Evolutionary conservation across 2,113 vertebrate species (phyloP).

Genomic region (Coreoperca whiteheadi): DNA sequence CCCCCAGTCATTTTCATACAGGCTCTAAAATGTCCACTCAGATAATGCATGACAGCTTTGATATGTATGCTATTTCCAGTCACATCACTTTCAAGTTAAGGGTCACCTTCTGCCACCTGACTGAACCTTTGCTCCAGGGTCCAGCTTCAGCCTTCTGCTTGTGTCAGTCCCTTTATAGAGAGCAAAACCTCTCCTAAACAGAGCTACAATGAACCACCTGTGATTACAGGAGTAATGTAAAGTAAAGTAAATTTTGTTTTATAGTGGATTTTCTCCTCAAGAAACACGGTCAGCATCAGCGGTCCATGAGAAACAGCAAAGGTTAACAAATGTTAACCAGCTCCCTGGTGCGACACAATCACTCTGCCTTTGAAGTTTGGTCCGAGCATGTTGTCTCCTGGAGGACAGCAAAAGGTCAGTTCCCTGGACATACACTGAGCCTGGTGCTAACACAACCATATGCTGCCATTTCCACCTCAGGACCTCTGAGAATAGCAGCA

Average conservation of each 20-base stretch:
- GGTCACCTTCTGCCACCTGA: slow-evolving; percentile 42
- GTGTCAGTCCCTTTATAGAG: not conserved
- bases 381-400: slow-evolving; percentile 32
- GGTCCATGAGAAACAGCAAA: not conserved
- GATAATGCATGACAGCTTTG: not conserved
- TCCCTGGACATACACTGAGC: slow-evolving; percentile 10
- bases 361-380: slow-evolving; percentile 37
- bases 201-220: not conserved
- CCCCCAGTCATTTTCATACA: not conserved
- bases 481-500: slow-evolving; percentile 13
- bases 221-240: slow-evolving; percentile 8
- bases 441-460: slow-evolving; percentile 43
- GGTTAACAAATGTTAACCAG: slow-evolving; percentile 32
- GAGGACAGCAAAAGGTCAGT: slow-evolving; percentile 49
- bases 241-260: slow-evolving; percentile 5
- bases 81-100: slow-evolving; percentile 25
- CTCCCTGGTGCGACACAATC: slow-evolving; percentile 5
- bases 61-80: slow-evolving; percentile 9
- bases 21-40: slow-evolving; percentile 24
- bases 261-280: not conserved
- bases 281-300: not conserved
- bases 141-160: not conserved
- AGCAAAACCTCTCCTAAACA: not conserved
- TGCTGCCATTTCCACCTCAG: slow-evolving; percentile 25
- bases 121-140: slow-evolving; percentile 29